A percentile compares a stretch with the other conserved stretches of the same genome.
phyloP scores from a whole-genome alignment of 2,797 vertebrate genomes.

The Coreius guichenoti region DNA sequence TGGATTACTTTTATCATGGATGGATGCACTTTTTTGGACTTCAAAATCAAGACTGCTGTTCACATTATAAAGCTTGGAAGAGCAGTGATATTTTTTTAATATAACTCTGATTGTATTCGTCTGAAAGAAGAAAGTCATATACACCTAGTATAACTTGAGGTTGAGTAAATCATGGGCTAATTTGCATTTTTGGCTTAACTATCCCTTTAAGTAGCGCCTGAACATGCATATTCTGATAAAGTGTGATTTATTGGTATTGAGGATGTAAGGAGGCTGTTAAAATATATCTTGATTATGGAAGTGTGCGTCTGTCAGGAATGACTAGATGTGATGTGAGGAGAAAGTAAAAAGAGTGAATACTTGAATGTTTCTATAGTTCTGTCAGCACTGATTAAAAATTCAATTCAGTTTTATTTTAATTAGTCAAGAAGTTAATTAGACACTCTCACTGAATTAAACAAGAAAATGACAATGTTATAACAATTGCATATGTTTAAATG shows the following conservation, averaged over 20 bases:
- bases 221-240: neutral
- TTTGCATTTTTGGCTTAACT: neutral
- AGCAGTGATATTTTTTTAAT: too few species aligned
- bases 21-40: too few species aligned
- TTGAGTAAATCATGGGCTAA: neutral
- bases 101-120: too few species aligned
- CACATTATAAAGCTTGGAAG: too few species aligned
- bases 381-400: neutral
- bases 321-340: neutral
- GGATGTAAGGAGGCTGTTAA: neutral
- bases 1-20: too few species aligned
- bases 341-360: neutral
- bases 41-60: too few species aligned
- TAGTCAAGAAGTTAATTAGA: neutral
- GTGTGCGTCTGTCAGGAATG: neutral
- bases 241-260: neutral
- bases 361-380: neutral
- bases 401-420: neutral
- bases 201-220: neutral
- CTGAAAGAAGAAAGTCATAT: too few species aligned
- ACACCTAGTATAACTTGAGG: neutral
- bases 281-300: neutral
- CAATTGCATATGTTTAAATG: neutral
- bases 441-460: neutral
- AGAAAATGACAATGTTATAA: neutral